These are phyloP conservation scores for Rhynchotus rufescens DNA, from an alignment of 2,797 vertebrate genomes.

Conservation along the genomic window DNA sequence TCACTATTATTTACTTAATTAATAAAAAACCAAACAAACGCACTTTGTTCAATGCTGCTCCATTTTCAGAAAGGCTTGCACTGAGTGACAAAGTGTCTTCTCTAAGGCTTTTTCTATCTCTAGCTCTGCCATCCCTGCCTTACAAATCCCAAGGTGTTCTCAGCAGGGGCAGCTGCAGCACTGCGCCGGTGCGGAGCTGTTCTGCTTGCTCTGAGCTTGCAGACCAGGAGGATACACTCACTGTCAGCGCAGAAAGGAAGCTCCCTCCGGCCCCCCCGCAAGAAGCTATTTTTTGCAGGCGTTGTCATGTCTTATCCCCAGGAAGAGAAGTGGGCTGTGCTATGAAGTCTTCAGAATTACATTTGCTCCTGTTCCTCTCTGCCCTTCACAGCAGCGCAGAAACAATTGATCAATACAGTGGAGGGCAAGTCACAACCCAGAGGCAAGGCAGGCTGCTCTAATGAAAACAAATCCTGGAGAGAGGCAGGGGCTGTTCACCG, in stretches of 20 bases:
- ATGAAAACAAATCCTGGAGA: neutral
- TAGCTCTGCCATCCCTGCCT: neutral
- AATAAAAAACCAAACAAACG: neutral
- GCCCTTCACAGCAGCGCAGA: neutral
- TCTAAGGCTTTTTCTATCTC: neutral
- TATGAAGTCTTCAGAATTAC: neutral
- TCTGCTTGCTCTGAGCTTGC: neutral
- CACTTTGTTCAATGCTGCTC: constrained; percentile 39
- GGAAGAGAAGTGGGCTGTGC: constrained; percentile 14
- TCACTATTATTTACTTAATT: constrained; percentile 37
- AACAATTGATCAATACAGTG: neutral
- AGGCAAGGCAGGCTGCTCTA: neutral
- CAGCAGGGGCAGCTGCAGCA: neutral
- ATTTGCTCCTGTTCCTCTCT: neutral
- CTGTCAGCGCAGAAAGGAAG: constrained; percentile 30
- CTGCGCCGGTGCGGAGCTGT: neutral
- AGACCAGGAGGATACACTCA: constrained; percentile 18
- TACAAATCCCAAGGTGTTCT: neutral
- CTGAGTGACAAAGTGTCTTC: neutral
- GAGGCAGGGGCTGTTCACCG: neutral
- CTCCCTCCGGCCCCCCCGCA: neutral
- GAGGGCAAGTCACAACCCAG: neutral
- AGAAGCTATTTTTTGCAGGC: constrained; percentile 50
- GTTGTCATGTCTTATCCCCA: constrained; percentile 27
- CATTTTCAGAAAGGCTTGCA: constrained; percentile 38